Conservation (phyloP, 2,113 vertebrate genomes). For the Galeopterus variegatus region DNA sequence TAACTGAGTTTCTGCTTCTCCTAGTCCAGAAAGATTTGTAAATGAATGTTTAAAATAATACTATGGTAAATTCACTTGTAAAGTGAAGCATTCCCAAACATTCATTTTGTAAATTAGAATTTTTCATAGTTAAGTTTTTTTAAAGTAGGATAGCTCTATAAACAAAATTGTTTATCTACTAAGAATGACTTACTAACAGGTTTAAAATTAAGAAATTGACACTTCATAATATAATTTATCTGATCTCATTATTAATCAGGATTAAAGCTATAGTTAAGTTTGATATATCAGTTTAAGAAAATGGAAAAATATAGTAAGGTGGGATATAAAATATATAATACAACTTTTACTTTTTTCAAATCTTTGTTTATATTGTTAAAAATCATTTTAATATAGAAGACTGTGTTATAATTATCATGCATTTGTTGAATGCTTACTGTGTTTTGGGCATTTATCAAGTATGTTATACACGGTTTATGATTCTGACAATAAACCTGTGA, state of each 20-base stretch:
- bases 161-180: not conserved
- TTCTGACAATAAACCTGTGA: not conserved
- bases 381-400: not conserved
- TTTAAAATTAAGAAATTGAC: conserved; percentile 12
- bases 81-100: not conserved
- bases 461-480: not conserved
- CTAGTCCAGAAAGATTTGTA: not conserved
- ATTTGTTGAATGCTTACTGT: not conserved
- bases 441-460: not conserved
- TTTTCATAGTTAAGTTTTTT: conserved; percentile 20
- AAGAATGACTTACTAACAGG: not conserved
- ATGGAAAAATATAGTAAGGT: conserved; percentile 16
- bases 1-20: not conserved
- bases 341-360: not conserved
- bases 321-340: not conserved
- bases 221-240: conserved; percentile 8
- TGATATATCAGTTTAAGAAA: not conserved
- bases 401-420: not conserved
- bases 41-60: not conserved
- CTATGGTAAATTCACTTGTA: not conserved
- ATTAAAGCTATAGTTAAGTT: not conserved
- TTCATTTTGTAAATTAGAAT: not conserved
- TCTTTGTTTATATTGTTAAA: conserved; percentile 31
- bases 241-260: not conserved
- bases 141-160: not conserved